Base-by-base conservation (phyloP, 1,140 invertebrate species). In the Drosophila tani region DNA sequence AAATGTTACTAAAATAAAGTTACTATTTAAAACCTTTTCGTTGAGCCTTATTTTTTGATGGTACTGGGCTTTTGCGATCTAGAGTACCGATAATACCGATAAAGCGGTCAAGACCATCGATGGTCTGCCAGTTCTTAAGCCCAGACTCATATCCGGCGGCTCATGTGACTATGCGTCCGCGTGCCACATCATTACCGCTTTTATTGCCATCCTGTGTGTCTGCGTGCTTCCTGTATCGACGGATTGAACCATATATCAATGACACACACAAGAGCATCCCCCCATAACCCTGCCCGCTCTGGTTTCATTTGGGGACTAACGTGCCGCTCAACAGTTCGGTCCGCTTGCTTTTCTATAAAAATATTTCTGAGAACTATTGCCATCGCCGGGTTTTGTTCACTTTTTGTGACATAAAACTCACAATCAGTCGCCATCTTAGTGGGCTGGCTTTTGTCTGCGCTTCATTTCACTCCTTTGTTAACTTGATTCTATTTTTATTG, bases 201-300 rank as follows among this genome's bases (percentile, higher is more conserved):
- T 86, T 85, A 85, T 85, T 86, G 82, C 69, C 69, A 49, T 79
- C 57, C 68, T 85, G 75, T 70, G 41, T 79, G 78, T 70, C 82
- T 81, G 82, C 49, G 53, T 85, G 74, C 74, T 86, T 85, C 82
- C 82, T 86, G 82, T 86, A 86, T 85, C 82, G 79, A 49, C 58
- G 46, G 65, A 60, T 63, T 56, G 14, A 46, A 62, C 77, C 19
- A 85, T 85, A 79, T 86, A 86, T 86, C 82, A 86, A 65, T 85
- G 74, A 67, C 74, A 70, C 49, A 68, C 50, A 63, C 55, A 62
- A 57, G 17, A 53, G 29, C 58, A 17, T 17, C 24, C 46, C 40
- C 57, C 35, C 27, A 24, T 46, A 55, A 19, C 43, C 45, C 38
- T 43, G 15, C 35, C 45, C 15, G 49, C 32, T 29, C 41, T 47